Evolutionary conservation across 2,888 invertebrate species (phyloP).

Genomic region (Cephalotes varians): DNA sequence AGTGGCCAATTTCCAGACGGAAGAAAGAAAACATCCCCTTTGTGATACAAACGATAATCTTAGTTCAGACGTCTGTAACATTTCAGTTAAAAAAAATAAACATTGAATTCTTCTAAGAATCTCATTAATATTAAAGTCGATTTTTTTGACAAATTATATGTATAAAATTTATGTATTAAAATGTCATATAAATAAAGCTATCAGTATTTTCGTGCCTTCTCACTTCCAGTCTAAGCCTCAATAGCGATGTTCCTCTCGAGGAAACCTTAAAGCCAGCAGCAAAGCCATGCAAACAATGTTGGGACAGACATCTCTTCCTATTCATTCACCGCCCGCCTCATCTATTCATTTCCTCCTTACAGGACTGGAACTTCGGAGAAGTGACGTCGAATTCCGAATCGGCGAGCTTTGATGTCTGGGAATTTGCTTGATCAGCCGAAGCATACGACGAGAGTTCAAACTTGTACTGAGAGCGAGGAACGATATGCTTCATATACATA

Average conservation of each 20-base stretch:
- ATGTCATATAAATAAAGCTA: no score
- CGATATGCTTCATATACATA: slow-evolving; percentile 24
- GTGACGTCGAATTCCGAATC: slow-evolving; percentile 29
- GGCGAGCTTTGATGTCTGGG: slow-evolving; percentile 47
- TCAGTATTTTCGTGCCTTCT: neutral
- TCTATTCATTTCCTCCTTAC: slow-evolving; percentile 53
- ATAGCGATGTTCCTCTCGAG: slow-evolving; percentile 14
- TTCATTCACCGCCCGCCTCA: slow-evolving; percentile 31
- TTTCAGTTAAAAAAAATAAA: neutral
- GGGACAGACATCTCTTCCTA: slow-evolving; percentile 34
- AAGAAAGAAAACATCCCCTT: slow-evolving; percentile 58
- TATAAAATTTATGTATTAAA: neutral
- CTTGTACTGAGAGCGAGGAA: slow-evolving; percentile 3
- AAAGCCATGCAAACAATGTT: slow-evolving; percentile 49
- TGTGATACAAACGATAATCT: slow-evolving; percentile 29
- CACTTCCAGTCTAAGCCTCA: neutral
- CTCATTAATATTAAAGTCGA: neutral
- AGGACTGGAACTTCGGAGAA: slow-evolving; percentile 31
- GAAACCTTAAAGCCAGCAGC: slow-evolving; percentile 9
- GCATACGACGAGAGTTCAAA: slow-evolving; percentile 18
- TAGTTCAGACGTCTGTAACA: neutral
- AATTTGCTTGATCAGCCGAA: slow-evolving; percentile 25
- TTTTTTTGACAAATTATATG: neutral
- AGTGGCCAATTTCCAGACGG: slow-evolving; percentile 63
- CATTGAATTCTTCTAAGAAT: neutral